These are phyloP conservation scores for Drosophila niveifrons DNA, from an alignment of 2,888 invertebrate species.

Conservation along the genomic window DNA sequence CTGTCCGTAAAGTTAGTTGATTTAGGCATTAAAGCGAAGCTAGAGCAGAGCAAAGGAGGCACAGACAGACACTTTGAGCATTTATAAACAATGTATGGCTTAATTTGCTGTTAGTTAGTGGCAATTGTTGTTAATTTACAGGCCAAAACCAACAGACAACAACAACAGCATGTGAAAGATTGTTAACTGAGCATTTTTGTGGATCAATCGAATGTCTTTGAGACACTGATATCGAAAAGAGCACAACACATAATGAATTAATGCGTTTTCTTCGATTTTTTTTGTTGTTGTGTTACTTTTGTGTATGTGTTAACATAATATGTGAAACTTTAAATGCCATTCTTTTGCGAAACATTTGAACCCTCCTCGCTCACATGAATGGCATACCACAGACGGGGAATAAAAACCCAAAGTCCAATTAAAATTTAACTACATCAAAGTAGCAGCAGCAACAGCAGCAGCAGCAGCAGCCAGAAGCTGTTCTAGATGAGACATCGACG, in stretches of 20 bases:
- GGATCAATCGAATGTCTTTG: too few relatives aligned
- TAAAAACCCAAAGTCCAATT: conserved; percentile 81
- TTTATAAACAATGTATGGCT: conserved; percentile 80
- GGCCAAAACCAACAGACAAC: conserved; percentile 31
- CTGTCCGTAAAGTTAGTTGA: conserved; percentile 80
- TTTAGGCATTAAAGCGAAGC: conserved; percentile 80
- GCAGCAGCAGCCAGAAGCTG: conserved; percentile 68
- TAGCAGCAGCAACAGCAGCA: conserved; percentile 63
- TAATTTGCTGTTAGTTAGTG: conserved; percentile 81
- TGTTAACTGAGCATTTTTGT: not conserved
- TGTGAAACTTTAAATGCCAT: conserved; percentile 51
- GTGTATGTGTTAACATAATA: conserved; percentile 30
- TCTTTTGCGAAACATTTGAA: conserved; percentile 17
- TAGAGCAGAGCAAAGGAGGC: conserved; percentile 21
- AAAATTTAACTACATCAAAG: conserved; percentile 83
- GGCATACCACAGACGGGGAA: conserved; percentile 71
- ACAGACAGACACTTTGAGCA: conserved; percentile 56
- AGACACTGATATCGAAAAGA: too few relatives aligned
- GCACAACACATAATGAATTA: too few relatives aligned
- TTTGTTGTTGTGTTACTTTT: conserved; percentile 2
- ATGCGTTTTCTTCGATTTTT: not conserved
- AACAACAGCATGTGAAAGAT: conserved; percentile 23
- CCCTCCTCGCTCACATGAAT: conserved; percentile 38
- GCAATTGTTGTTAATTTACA: conserved; percentile 79
- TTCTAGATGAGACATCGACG: conserved; percentile 59